These are phyloP conservation scores for Chionomys nivalis DNA, from an alignment of 2,113 vertebrate genomes.

Conservation along the genomic window DNA sequence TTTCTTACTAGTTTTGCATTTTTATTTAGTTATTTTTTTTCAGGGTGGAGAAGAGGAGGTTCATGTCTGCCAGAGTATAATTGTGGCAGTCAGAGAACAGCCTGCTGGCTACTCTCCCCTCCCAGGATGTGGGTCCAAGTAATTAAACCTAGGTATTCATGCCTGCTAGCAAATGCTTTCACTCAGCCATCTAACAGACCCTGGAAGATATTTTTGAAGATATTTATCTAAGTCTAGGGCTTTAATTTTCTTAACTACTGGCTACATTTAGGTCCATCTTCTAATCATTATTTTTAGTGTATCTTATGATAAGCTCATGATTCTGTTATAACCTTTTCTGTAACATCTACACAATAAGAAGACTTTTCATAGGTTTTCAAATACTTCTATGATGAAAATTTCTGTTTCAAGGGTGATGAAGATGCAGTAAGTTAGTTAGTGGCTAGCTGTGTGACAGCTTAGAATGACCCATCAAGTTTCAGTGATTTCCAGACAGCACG, in stretches of 20 bases:
- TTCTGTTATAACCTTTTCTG: background rate
- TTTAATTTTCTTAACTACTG: background rate
- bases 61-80: background rate
- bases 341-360: background rate
- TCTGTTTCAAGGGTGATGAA: background rate
- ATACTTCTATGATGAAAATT: background rate
- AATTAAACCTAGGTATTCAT: background rate
- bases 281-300: background rate
- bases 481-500: background rate
- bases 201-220: background rate
- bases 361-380: background rate
- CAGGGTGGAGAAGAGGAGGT: background rate
- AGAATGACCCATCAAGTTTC: background rate
- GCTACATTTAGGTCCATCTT: background rate
- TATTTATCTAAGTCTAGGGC: background rate
- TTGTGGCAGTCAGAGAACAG: background rate
- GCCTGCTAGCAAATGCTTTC: background rate
- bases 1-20: background rate
- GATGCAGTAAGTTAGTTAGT: background rate
- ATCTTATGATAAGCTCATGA: background rate
- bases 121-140: too few species aligned
- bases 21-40: background rate
- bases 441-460: background rate
- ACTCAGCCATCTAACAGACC: background rate
- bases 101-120: background rate